A percentile compares a stretch with the other conserved stretches of the same genome.
Conservation (phyloP, 2,113 vertebrate genomes). For the Callopanchax toddi region DNA sequence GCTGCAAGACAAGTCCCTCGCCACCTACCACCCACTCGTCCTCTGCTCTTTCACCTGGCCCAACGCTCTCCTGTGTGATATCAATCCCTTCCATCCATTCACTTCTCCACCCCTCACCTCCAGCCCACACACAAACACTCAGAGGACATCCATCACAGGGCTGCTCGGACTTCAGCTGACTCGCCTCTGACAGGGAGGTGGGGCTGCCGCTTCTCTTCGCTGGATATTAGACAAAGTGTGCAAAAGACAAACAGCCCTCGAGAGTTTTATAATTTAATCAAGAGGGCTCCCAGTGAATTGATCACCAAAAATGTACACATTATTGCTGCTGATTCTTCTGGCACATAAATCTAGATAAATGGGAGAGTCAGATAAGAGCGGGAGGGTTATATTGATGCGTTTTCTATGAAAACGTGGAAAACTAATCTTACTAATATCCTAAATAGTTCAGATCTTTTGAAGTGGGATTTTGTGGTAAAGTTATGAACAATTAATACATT, state of each 20-base stretch:
- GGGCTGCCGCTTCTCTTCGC: constrained; percentile 34
- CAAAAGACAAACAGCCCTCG: constrained; percentile 34
- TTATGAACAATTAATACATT: too few relatives aligned
- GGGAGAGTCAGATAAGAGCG: too few relatives aligned
- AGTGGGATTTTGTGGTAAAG: too few relatives aligned
- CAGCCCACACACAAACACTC: constrained; percentile 41
- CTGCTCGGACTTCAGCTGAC: constrained; percentile 50
- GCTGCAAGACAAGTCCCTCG: constrained; percentile 61
- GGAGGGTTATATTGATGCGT: too few relatives aligned
- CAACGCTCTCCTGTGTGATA: constrained; percentile 46
- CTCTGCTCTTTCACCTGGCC: constrained; percentile 50
- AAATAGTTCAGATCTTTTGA: too few relatives aligned
- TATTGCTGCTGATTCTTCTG: too few relatives aligned
- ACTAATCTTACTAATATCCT: too few relatives aligned
- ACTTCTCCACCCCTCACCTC: constrained; percentile 2
- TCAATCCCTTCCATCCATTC: constrained; percentile 39
- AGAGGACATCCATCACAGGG: constrained; percentile 51
- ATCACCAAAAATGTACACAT: too few relatives aligned
- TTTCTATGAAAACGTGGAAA: too few relatives aligned
- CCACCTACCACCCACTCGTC: constrained; percentile 53
- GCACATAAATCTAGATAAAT: too few relatives aligned
- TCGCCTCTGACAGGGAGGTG: constrained; percentile 44
- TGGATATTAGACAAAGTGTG: constrained; percentile 4
- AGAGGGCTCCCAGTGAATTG: too few relatives aligned
- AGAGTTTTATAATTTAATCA: constrained; percentile 17